Evolutionary conservation across 2,113 vertebrate genomes (phyloP).

Genomic region (Oncorhynchus masou): DNA sequence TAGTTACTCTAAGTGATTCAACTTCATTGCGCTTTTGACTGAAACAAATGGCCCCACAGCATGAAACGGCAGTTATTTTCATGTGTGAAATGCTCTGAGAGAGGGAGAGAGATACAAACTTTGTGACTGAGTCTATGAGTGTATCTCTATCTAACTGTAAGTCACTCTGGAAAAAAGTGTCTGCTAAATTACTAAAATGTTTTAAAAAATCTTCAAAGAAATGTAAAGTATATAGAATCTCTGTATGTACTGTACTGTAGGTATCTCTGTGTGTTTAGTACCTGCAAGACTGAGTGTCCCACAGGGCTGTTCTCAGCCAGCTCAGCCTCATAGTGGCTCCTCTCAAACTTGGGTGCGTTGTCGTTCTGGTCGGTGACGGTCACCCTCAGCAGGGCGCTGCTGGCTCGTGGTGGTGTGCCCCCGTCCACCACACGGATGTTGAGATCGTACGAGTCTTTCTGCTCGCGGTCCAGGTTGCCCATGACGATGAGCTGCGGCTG

Average conservation of each 20-base stretch:
- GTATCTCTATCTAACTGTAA: too few species aligned
- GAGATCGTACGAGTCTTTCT: slow-evolving; percentile 93
- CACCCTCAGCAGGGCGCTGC: slow-evolving; percentile 90
- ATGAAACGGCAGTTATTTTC: not conserved
- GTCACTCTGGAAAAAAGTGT: too few species aligned
- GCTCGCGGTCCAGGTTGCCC: slow-evolving; percentile 91
- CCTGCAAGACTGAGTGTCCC: slow-evolving; percentile 94
- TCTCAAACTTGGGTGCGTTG: slow-evolving; percentile 90
- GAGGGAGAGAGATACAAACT: too few species aligned
- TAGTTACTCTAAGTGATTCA: too few species aligned
- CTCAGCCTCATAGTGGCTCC: slow-evolving; percentile 84
- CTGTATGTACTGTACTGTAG: too few species aligned
- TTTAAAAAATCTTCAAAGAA: too few species aligned
- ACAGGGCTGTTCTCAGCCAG: slow-evolving; percentile 89
- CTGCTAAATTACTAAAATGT: too few species aligned
- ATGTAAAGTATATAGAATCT: too few species aligned
- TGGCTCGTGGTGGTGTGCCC: slow-evolving; percentile 81
- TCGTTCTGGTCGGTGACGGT: slow-evolving; percentile 95
- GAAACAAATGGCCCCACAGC: not conserved
- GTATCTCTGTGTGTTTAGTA: slow-evolving; percentile 36
- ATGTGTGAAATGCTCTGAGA: not conserved
- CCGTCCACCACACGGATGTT: slow-evolving; percentile 94
- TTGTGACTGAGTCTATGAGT: too few species aligned
- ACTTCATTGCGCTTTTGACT: not conserved
- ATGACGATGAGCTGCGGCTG: slow-evolving; percentile 92